Evolutionary conservation across 2,797 vertebrate genomes (phyloP).

Genomic region (Sciurus carolinensis): DNA sequence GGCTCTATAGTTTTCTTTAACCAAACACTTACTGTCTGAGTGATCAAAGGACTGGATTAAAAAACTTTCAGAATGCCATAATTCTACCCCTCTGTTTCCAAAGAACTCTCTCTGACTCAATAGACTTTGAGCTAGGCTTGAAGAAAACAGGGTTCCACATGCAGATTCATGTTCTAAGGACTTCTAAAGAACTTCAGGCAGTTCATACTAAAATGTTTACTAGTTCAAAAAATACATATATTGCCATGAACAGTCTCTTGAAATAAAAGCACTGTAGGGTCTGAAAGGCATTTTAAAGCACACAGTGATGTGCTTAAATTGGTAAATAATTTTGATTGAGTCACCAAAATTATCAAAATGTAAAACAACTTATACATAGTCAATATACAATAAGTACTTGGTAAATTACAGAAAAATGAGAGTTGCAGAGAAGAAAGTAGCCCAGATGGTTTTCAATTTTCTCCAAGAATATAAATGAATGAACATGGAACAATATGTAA

Average conservation of each 20-base stretch:
- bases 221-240: conserved; percentile 45
- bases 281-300: conserved; percentile 48
- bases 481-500: neutral
- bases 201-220: neutral
- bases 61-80: neutral
- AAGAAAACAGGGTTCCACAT: neutral
- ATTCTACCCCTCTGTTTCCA: conserved; percentile 44
- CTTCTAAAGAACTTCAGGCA: conserved; percentile 29
- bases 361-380: neutral
- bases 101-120: neutral
- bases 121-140: neutral
- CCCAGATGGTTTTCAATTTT: conserved; percentile 1
- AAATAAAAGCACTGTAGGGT: neutral
- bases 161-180: conserved; percentile 19
- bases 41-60: neutral
- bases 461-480: neutral
- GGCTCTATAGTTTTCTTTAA: neutral
- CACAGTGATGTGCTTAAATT: neutral
- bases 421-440: neutral
- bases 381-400: neutral
- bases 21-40: neutral
- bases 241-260: neutral
- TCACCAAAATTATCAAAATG: neutral
- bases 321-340: neutral
- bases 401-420: neutral